phyloP scores from a whole-genome alignment of 2,113 vertebrate species.

The Cyanoderma ruficeps region DNA sequence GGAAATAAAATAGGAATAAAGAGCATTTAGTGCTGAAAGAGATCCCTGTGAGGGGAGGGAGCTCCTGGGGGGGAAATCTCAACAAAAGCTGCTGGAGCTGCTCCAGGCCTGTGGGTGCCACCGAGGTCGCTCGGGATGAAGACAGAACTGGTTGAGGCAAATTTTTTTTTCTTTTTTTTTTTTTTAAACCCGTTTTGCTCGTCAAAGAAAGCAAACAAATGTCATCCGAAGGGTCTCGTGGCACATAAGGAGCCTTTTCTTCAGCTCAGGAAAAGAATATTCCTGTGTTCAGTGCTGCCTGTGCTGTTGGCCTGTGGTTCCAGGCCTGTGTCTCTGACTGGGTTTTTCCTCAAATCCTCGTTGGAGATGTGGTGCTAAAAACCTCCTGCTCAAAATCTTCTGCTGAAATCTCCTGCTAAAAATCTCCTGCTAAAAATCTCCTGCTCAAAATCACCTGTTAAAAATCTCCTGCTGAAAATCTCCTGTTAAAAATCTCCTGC shows the following conservation, averaged over 20 bases:
- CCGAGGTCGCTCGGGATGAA: background rate
- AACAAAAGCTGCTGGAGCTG: background rate
- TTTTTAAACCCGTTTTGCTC: background rate
- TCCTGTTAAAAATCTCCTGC: no score
- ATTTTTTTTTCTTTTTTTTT: background rate
- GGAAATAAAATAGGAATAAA: background rate
- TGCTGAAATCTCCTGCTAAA: background rate
- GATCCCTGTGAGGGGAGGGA: background rate
- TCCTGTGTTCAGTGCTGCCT: background rate
- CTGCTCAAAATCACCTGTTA: no score
- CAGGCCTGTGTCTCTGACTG: background rate
- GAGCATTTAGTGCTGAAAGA: slow-evolving; percentile 13
- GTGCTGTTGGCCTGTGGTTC: background rate
- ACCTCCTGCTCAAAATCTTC: background rate
- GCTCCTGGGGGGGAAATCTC: background rate
- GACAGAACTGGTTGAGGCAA: background rate
- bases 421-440: no score
- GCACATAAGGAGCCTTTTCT: background rate
- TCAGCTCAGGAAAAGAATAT: background rate
- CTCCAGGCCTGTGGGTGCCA: background rate
- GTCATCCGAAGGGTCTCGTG: background rate
- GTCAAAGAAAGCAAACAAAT: background rate
- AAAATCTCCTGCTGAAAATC: no score
- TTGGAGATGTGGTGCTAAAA: background rate
- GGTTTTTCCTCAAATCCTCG: rapidly evolving